A percentile compares a stretch with the other conserved stretches of the same genome.
Conservation (phyloP, 1,140 invertebrate genomes). For the Anadara kagoshimensis region DNA sequence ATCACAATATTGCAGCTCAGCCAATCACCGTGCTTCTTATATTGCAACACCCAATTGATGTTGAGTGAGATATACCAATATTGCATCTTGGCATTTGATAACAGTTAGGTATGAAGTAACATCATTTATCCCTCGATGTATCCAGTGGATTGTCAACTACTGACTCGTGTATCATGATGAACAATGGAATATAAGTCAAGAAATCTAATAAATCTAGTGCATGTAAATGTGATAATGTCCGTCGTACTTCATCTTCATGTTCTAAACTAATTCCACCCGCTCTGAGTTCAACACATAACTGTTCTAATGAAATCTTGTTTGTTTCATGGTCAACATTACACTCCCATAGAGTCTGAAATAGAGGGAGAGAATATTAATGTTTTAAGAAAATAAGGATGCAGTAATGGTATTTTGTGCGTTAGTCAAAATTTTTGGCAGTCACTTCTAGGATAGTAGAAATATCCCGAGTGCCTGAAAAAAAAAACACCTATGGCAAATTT, state of each 20-base stretch:
- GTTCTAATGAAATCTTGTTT: constrained; percentile 64
- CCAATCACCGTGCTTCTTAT: no score
- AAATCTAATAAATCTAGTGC: constrained; percentile 70
- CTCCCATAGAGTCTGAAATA: constrained; percentile 69
- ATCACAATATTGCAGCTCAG: no score
- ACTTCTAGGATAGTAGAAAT: no score
- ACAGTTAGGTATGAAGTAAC: neutral
- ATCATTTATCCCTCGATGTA: constrained; percentile 38
- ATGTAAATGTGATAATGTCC: constrained; percentile 59
- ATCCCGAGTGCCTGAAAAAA: no score
- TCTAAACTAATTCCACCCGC: constrained; percentile 67
- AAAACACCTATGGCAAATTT: no score
- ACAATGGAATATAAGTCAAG: constrained; percentile 70
- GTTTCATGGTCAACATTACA: constrained; percentile 67
- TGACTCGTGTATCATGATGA: constrained; percentile 70
- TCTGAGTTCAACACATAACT: constrained; percentile 66
- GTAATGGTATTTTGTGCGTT: no score
- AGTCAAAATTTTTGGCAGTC: no score
- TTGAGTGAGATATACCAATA: no score
- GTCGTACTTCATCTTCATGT: constrained; percentile 61
- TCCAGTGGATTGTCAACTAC: constrained; percentile 67
- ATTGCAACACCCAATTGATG: no score
- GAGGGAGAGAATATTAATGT: neutral
- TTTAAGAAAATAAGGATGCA: no score
- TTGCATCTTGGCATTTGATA: no score